These are phyloP conservation scores for Autographa gamma DNA, from an alignment of 2,888 invertebrate species.

Conservation along the genomic window DNA sequence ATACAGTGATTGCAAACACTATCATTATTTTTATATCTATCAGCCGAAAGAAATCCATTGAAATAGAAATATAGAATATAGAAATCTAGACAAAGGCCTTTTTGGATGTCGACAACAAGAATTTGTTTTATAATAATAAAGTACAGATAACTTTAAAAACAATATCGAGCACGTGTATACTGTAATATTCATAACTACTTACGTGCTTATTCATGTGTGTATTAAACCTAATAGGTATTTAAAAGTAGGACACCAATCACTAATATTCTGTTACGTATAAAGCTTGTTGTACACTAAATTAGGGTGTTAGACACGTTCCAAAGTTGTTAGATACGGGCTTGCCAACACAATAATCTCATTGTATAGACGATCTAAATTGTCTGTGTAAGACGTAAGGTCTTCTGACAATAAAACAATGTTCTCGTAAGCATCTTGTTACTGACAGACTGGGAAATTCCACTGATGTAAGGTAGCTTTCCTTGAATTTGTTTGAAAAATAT, in stretches of 20 bases:
- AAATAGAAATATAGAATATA: no score
- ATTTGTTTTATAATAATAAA: no score
- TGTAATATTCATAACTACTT: no score
- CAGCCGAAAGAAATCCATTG: no score
- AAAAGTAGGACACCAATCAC: slow-evolving; percentile 17
- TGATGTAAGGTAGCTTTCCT: neutral
- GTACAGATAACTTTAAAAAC: no score
- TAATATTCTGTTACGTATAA: slow-evolving; percentile 37
- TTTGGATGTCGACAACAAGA: no score
- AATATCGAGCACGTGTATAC: no score
- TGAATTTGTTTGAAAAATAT: neutral
- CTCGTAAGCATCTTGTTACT: neutral
- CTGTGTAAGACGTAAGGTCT: neutral
- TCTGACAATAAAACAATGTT: neutral
- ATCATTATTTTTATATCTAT: no score
- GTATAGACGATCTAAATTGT: slow-evolving; percentile 40
- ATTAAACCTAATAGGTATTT: neutral
- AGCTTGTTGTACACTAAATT: slow-evolving; percentile 40
- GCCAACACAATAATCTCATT: slow-evolving; percentile 56
- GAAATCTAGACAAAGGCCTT: no score
- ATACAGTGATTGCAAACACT: no score
- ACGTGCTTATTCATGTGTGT: no score
- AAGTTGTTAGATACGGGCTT: slow-evolving; percentile 43
- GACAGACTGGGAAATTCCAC: neutral
- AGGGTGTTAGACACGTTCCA: slow-evolving; percentile 36